phyloP scores from a whole-genome alignment of 2,888 invertebrate genomes.

The Palloptera scutellata region DNA sequence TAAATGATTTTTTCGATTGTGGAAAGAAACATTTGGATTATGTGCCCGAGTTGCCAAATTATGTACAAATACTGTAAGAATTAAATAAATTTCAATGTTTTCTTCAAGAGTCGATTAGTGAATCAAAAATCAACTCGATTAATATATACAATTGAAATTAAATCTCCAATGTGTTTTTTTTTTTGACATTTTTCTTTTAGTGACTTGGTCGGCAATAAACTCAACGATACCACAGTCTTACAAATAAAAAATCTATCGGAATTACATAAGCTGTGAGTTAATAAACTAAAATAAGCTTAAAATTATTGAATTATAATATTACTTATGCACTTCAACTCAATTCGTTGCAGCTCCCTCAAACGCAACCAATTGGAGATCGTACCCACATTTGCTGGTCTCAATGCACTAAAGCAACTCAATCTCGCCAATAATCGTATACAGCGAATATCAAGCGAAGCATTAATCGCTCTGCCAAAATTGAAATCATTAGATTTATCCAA shows the following conservation, averaged over 20 bases:
- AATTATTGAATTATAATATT: no score
- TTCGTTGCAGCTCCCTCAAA: constrained; percentile 68
- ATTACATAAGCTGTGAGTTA: constrained; percentile 66
- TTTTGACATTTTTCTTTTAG: constrained; percentile 57
- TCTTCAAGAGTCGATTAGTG: no score
- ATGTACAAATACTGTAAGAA: constrained; percentile 78
- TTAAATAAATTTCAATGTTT: not conserved
- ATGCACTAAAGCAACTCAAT: constrained; percentile 76
- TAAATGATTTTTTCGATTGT: constrained; percentile 79
- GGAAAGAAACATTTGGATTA: constrained; percentile 73
- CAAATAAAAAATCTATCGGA: constrained; percentile 65
- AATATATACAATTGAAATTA: not conserved
- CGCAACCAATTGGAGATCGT: constrained; percentile 82
- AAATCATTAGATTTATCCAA: constrained; percentile 64
- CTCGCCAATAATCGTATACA: constrained; percentile 83
- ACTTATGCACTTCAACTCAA: not conserved
- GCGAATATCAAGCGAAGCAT: constrained; percentile 83
- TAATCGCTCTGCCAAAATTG: constrained; percentile 74
- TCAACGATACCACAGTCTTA: constrained; percentile 65
- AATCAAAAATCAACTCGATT: not conserved
- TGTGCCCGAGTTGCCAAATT: constrained; percentile 78
- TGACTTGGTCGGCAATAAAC: constrained; percentile 69
- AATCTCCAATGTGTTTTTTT: not conserved
- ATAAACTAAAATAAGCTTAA: not conserved
- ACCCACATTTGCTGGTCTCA: constrained; percentile 80